Conservation (phyloP, 2,888 invertebrate species). For the Cephonodes hylas region DNA sequence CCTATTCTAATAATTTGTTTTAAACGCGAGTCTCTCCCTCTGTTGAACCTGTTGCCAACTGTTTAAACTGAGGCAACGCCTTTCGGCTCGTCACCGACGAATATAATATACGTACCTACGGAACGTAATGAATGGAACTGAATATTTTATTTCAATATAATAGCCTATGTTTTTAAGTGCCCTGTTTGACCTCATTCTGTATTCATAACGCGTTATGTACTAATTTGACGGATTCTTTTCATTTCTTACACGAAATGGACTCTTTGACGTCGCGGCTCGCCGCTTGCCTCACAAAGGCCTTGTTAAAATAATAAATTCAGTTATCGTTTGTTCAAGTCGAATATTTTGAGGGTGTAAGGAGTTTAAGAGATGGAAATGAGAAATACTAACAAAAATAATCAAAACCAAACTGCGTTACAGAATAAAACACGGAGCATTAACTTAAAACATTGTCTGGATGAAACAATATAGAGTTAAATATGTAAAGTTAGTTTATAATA, state of each 20-base stretch:
- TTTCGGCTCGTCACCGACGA: slow-evolving; percentile 66
- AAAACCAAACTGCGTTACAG: neutral
- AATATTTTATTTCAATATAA: slow-evolving; percentile 79
- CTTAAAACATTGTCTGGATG: no score
- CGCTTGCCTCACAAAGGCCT: slow-evolving; percentile 50
- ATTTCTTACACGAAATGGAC: slow-evolving; percentile 65
- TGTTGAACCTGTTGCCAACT: slow-evolving; percentile 63
- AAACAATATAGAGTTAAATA: no score
- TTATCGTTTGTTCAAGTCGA: slow-evolving; percentile 16
- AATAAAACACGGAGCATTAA: no score
- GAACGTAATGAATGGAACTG: slow-evolving; percentile 71
- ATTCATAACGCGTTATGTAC: slow-evolving; percentile 77
- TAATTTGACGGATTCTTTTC: slow-evolving; percentile 77
- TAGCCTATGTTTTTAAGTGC: slow-evolving; percentile 69
- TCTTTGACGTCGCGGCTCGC: slow-evolving; percentile 62
- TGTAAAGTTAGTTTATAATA: no score
- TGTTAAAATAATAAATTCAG: slow-evolving; percentile 37
- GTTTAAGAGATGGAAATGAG: neutral
- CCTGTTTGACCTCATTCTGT: slow-evolving; percentile 78
- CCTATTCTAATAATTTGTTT: slow-evolving; percentile 51
- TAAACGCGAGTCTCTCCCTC: slow-evolving; percentile 45
- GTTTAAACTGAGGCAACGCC: slow-evolving; percentile 71
- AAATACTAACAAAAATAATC: neutral
- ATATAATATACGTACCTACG: slow-evolving; percentile 54
- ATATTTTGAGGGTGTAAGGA: neutral